phyloP scores from a whole-genome alignment of 2,888 invertebrate genomes.

The Netelia fuscicornis region DNA sequence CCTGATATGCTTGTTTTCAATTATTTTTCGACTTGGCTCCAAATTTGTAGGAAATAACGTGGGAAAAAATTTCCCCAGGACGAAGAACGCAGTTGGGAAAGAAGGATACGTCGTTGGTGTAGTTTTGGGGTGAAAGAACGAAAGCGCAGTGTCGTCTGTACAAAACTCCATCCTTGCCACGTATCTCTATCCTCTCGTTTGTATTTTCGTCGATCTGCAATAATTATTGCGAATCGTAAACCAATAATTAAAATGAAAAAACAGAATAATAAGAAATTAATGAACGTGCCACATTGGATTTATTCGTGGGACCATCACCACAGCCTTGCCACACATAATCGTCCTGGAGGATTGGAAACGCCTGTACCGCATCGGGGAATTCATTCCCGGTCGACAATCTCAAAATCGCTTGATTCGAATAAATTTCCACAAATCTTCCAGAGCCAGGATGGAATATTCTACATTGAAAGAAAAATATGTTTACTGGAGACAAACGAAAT shows the following conservation, averaged over 20 bases:
- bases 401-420: slow-evolving; percentile 87
- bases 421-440: slow-evolving; percentile 86
- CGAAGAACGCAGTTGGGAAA: slow-evolving; percentile 83
- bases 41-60: slow-evolving; percentile 85
- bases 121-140: slow-evolving; percentile 87
- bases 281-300: slow-evolving; percentile 16
- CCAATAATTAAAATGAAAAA: not conserved
- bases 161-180: slow-evolving; percentile 84
- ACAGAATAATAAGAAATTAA: not conserved
- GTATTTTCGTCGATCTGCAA: not conserved
- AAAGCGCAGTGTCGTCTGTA: slow-evolving; percentile 86
- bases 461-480: not conserved
- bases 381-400: slow-evolving; percentile 87
- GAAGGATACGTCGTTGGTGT: slow-evolving; percentile 85
- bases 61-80: slow-evolving; percentile 84
- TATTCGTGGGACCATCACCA: slow-evolving; percentile 36
- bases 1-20: slow-evolving; percentile 17
- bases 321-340: slow-evolving; percentile 55
- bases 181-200: slow-evolving; percentile 51
- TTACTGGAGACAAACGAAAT: not conserved
- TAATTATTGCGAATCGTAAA: slow-evolving; percentile 5
- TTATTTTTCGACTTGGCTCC: slow-evolving; percentile 69
- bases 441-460: slow-evolving; percentile 83
- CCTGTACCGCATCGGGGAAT: slow-evolving; percentile 78
- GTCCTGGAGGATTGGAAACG: slow-evolving; percentile 67